Evolutionary conservation across 2,888 invertebrate genomes (phyloP).

Genomic region (Bombyx huttoni): DNA sequence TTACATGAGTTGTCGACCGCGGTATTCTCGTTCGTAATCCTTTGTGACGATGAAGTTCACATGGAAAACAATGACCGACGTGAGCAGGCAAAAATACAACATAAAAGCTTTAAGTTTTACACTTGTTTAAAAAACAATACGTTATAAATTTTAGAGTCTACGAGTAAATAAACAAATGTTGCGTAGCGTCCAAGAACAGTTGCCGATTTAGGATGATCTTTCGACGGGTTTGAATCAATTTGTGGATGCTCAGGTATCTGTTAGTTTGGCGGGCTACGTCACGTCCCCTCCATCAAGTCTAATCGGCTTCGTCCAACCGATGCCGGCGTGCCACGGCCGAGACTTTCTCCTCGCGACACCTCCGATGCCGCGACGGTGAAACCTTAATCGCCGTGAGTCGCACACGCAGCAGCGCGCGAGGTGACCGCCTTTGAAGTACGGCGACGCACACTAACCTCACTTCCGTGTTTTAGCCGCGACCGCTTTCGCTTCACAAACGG

Average conservation of each 20-base stretch:
- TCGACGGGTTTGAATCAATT: slow-evolving; percentile 10
- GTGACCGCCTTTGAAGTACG: slow-evolving; percentile 43
- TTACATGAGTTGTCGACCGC: slow-evolving; percentile 36
- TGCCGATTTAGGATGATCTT: slow-evolving; percentile 9
- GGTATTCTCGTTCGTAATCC: slow-evolving; percentile 40
- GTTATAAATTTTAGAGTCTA: background rate
- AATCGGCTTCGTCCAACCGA: slow-evolving; percentile 40
- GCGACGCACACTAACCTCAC: slow-evolving; percentile 21
- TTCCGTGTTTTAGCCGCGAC: slow-evolving; percentile 38
- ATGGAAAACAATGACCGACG: slow-evolving; percentile 28
- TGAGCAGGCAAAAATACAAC: slow-evolving; percentile 19
- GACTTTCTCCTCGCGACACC: slow-evolving; percentile 72
- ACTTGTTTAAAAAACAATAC: no score
- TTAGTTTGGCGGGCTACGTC: slow-evolving; percentile 45
- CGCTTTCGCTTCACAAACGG: slow-evolving; percentile 62
- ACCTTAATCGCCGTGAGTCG: slow-evolving; percentile 48
- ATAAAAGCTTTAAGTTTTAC: slow-evolving; percentile 8
- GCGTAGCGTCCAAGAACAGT: slow-evolving; percentile 10
- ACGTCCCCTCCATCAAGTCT: slow-evolving; percentile 40
- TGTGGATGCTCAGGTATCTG: slow-evolving; percentile 37
- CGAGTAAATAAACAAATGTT: slow-evolving; percentile 1
- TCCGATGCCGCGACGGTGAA: slow-evolving; percentile 49
- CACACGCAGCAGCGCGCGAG: slow-evolving; percentile 52
- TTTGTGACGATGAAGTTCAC: slow-evolving; percentile 39
- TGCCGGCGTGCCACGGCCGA: slow-evolving; percentile 60